Evolutionary conservation across 2,113 vertebrate species (phyloP).

Genomic region (Heteronetta atricapilla): DNA sequence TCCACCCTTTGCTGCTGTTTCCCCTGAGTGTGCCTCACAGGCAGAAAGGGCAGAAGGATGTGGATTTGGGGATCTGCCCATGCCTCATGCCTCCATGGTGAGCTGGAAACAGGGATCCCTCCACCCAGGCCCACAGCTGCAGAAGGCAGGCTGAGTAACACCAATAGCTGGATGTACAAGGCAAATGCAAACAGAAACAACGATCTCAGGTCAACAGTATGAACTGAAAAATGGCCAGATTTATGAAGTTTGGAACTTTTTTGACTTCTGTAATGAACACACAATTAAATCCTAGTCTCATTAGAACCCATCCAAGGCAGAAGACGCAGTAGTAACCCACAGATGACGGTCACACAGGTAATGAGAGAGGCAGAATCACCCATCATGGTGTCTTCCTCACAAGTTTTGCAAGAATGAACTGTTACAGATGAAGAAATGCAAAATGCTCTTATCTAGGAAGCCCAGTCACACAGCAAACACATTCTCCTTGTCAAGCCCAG

Average conservation of each 20-base stretch:
- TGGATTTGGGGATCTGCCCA: neutral
- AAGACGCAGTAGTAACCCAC: neutral
- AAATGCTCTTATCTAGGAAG: neutral
- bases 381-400: neutral
- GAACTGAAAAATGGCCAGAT: neutral
- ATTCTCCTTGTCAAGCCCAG: neutral
- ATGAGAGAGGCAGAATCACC: neutral
- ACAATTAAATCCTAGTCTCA: neutral
- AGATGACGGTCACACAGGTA: neutral
- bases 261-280: neutral
- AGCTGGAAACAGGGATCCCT: neutral
- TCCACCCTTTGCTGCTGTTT: neutral
- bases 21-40: neutral
- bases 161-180: neutral
- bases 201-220: neutral
- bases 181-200: neutral
- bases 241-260: neutral
- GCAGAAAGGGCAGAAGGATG: neutral
- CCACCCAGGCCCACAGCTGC: no score
- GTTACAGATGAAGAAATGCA: neutral
- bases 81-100: fast-evolving
- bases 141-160: neutral
- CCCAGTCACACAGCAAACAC: neutral
- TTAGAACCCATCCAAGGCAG: neutral
- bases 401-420: neutral